phyloP scores from a whole-genome alignment of 2,888 invertebrate genomes.

The Atethmia centrago region DNA sequence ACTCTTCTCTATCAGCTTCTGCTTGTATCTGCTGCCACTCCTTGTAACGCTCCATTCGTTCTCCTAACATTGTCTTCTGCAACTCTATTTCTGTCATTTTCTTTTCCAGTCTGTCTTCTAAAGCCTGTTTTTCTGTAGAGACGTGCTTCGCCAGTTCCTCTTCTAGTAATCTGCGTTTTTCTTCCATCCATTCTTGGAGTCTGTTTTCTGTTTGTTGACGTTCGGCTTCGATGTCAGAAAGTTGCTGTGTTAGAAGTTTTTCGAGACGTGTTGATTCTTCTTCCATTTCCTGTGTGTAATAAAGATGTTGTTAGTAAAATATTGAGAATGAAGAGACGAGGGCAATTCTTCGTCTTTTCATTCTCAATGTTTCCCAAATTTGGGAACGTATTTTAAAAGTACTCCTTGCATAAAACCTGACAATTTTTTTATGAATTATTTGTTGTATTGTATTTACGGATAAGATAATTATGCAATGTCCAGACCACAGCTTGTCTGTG shows the following conservation, averaged over 20 bases:
- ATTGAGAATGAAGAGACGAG: not conserved
- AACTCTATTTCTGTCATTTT: constrained; percentile 74
- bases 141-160: constrained; percentile 77
- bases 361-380: too few relatives aligned
- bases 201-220: constrained; percentile 68
- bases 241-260: constrained; percentile 69
- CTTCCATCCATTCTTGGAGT: constrained; percentile 74
- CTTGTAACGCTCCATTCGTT: constrained; percentile 69
- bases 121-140: constrained; percentile 66
- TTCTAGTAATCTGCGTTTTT: constrained; percentile 77
- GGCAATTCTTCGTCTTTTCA: too few relatives aligned
- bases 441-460: too few relatives aligned
- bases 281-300: constrained; percentile 72
- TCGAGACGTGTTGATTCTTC: constrained; percentile 69
- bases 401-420: not conserved
- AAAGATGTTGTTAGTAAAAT: not conserved
- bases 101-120: constrained; percentile 71
- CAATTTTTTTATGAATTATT: not conserved
- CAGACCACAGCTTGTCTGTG: not conserved
- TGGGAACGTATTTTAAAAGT: not conserved
- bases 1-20: constrained; percentile 71
- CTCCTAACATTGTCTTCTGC: constrained; percentile 69
- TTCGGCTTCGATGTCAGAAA: constrained; percentile 74
- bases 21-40: constrained; percentile 69
- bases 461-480: not conserved